phyloP scores from a whole-genome alignment of 2,888 invertebrate genomes.

The Drosophila gaucha region DNA sequence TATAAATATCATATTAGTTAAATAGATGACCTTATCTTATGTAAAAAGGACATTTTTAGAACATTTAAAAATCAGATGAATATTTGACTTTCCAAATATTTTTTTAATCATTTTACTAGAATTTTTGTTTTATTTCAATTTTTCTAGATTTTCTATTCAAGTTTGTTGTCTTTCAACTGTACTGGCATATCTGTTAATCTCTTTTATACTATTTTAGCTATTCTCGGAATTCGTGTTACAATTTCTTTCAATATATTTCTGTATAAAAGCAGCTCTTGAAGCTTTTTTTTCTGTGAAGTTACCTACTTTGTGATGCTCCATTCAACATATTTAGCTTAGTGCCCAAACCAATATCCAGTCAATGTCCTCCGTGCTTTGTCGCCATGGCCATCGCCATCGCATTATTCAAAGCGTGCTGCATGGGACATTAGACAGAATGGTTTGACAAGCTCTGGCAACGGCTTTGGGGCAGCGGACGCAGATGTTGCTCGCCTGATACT shows the following conservation, averaged over 20 bases:
- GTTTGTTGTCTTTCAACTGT: slow-evolving; percentile 18
- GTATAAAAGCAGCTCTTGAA: neutral
- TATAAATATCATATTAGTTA: no score
- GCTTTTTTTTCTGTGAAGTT: neutral
- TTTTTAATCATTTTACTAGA: no score
- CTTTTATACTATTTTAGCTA: no score
- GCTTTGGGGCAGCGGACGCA: slow-evolving; percentile 32
- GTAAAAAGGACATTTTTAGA: no score
- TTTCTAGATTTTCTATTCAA: neutral
- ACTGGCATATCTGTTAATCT: neutral
- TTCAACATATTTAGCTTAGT: slow-evolving; percentile 6
- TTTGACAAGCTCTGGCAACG: slow-evolving; percentile 1
- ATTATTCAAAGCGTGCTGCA: slow-evolving; percentile 54
- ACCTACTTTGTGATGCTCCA: slow-evolving; percentile 2
- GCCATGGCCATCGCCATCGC: slow-evolving; percentile 38
- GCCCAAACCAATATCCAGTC: no score
- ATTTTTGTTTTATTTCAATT: no score
- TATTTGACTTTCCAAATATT: no score
- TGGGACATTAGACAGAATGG: slow-evolving; percentile 37
- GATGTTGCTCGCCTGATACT: slow-evolving; percentile 42
- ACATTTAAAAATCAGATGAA: no score
- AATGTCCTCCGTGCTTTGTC: slow-evolving; percentile 16
- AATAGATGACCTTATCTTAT: no score
- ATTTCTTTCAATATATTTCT: slow-evolving; percentile 1
- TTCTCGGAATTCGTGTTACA: no score